These are phyloP conservation scores for Trachelus iudaicus DNA, from an alignment of 2,888 invertebrate genomes.

Conservation along the genomic window DNA sequence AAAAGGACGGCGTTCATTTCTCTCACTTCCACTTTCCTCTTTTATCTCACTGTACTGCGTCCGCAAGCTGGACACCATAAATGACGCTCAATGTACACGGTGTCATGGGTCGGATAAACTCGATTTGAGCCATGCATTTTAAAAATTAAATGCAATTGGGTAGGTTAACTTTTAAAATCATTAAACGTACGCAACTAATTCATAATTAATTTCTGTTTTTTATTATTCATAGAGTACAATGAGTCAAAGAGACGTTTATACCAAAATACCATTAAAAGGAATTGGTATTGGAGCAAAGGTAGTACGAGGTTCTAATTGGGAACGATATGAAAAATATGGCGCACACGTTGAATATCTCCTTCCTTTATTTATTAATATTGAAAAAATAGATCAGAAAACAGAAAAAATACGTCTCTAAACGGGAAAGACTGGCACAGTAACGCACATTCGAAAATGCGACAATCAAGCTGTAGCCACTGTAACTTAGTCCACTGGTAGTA, in stretches of 20 bases:
- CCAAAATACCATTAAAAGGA: constrained; percentile 77
- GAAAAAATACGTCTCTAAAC: constrained; percentile 22
- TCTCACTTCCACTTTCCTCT: too few species aligned
- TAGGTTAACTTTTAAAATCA: constrained; percentile 57
- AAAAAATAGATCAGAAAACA: not conserved
- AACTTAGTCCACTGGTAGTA: constrained; percentile 82
- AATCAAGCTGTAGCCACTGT: constrained; percentile 89
- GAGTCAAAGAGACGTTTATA: constrained; percentile 73
- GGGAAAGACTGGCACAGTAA: constrained; percentile 82
- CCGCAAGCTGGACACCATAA: constrained; percentile 25
- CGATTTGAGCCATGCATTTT: constrained; percentile 80
- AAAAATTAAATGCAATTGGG: constrained; percentile 77
- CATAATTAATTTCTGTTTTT: not conserved
- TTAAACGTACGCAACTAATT: not conserved
- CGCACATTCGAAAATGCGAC: constrained; percentile 89
- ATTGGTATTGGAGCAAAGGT: constrained; percentile 71
- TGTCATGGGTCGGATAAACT: constrained; percentile 84
- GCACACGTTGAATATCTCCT: constrained; percentile 72
- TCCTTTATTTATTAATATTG: not conserved
- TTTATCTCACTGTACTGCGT: too few species aligned
- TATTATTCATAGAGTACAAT: constrained; percentile 71
- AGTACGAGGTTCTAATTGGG: constrained; percentile 84
- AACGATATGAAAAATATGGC: constrained; percentile 90
- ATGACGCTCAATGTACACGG: constrained; percentile 82
- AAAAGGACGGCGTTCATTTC: too few species aligned